Evolutionary conservation across 2,113 vertebrate genomes (phyloP), one percentile per base, ranked within the genome.

Genomic region (Etheostoma cragini): DNA sequence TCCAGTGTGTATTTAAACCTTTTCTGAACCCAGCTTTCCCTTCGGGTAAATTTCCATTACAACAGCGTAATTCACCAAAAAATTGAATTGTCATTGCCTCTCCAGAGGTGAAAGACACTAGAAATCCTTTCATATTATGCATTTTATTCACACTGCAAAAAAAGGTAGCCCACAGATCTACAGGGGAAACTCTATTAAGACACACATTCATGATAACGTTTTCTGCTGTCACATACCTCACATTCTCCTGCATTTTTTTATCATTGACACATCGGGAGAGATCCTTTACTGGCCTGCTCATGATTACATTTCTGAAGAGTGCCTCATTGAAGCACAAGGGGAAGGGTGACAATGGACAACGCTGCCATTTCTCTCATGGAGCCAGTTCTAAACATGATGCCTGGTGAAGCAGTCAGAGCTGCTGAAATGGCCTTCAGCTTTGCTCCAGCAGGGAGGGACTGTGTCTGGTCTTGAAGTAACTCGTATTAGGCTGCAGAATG

Each of bases 401-500:
- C 56, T 73, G 8, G 14, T 56, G 75, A 85, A 69, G 78, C 78
- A 53, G 71, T 66, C 80, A 19, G 54, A 65, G 85, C 69, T 62
- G 63, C 80, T 24, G 45, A 82, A 84, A 88, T 83, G 72, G 87
- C 84, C 56, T 72, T 76, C 74, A 75, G 83, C 70, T 87, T 60
- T 16, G 47, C 60, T 80, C 38, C 35, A 65, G 77, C 45, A 61
- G 80, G 76, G 60, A 79, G 76, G 45, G 58, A 56, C 58, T 77
- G 78, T 72, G 68, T 91, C 68, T 82, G 68, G 68, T 91, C 66
- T 82, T 81, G 49, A 74, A 89, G 85, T 83, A 76, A 67, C 87
- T 42, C 69, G 80, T 89, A 86, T 92, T 89, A 82, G 76, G 87
- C 81, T 87, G 69, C 75, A 68, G 91, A 92, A 92, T 85, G 82